Evolutionary conservation across 1,140 invertebrate genomes (phyloP).

Genomic region (Drosophila pseudoananassae): DNA sequence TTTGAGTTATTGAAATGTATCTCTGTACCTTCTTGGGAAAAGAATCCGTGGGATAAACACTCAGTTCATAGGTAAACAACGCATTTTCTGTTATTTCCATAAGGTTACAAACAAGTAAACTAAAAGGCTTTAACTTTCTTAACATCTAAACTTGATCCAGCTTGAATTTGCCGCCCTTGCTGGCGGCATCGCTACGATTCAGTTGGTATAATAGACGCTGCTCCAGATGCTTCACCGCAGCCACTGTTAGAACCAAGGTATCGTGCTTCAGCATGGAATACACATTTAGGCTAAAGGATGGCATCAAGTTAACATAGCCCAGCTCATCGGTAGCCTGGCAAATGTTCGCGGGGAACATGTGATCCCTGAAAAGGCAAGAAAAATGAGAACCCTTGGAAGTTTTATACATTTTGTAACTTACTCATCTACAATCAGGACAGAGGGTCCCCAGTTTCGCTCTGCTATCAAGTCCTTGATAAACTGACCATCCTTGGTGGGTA

Average conservation of each 20-base stretch:
- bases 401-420: conserved; percentile 84
- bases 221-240: conserved; percentile 94
- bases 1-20: not conserved
- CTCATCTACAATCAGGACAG: conserved; percentile 97
- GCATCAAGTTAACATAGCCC: conserved; percentile 96
- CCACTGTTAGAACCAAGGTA: conserved; percentile 94
- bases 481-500: conserved; percentile 92
- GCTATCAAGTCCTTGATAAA: conserved; percentile 93
- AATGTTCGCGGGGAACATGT: conserved; percentile 95
- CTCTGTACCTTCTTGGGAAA: no score
- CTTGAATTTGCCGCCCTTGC: conserved; percentile 85
- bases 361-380: conserved; percentile 86
- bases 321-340: conserved; percentile 90
- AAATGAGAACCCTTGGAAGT: not conserved
- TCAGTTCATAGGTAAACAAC: conserved; percentile 10
- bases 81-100: conserved; percentile 45
- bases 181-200: conserved; percentile 87
- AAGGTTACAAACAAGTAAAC: conserved; percentile 33
- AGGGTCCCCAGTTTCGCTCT: conserved; percentile 96
- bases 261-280: conserved; percentile 98
- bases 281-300: conserved; percentile 94
- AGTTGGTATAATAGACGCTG: conserved; percentile 92
- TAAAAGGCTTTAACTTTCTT: conserved; percentile 22
- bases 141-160: conserved; percentile 84
- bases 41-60: not conserved